phyloP scores from a whole-genome alignment of 2,113 vertebrate genomes.

The Tachycineta bicolor region DNA sequence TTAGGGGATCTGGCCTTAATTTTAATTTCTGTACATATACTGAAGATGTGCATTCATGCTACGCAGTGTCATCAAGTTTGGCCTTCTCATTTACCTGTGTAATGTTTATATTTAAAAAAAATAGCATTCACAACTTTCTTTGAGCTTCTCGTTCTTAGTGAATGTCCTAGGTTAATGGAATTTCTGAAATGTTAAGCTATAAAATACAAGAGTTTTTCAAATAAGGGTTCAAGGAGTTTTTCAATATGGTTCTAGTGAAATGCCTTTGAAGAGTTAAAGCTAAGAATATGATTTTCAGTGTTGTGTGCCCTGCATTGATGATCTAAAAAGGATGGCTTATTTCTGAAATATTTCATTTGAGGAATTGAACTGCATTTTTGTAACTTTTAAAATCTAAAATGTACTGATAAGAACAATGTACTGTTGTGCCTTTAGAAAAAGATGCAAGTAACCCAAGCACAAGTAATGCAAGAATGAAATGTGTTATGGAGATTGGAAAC shows the following conservation, averaged over 20 bases:
- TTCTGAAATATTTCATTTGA: neutral
- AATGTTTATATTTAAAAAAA: neutral
- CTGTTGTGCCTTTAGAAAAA: neutral
- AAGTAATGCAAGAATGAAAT: neutral
- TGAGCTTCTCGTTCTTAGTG: neutral
- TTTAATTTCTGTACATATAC: neutral
- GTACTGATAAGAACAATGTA: neutral
- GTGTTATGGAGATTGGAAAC: neutral
- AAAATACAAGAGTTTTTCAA: neutral
- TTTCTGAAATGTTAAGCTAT: neutral
- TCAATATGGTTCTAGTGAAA: neutral
- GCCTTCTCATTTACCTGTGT: neutral
- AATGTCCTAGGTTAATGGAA: neutral
- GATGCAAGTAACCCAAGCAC: neutral
- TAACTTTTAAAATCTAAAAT: neutral
- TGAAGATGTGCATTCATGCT: neutral
- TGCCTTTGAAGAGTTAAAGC: neutral
- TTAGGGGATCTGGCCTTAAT: neutral
- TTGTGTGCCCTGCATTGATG: neutral
- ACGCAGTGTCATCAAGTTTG: neutral
- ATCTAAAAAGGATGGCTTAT: neutral
- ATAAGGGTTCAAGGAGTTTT: neutral
- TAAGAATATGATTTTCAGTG: neutral
- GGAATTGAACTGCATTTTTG: neutral
- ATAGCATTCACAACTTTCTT: neutral